A percentile compares a stretch with the other conserved stretches of the same genome.
These are phyloP conservation scores for Zenarchopterus dispar DNA, from an alignment of 2,797 vertebrate genomes.

Conservation along the genomic window DNA sequence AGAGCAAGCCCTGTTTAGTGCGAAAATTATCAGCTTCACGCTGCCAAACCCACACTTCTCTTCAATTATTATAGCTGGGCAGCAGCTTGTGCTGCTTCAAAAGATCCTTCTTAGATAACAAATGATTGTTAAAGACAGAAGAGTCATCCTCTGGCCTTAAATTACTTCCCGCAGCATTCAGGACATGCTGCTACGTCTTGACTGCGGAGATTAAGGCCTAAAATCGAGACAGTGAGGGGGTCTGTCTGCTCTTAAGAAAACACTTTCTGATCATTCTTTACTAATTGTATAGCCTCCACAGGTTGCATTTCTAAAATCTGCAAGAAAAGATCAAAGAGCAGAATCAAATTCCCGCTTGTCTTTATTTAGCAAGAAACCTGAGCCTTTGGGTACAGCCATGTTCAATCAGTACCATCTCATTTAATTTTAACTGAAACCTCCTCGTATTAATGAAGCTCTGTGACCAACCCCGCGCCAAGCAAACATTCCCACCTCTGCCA, in stretches of 20 bases:
- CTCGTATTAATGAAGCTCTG: constrained; percentile 44
- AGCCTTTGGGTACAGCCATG: constrained; percentile 44
- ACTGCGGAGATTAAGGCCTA: neutral
- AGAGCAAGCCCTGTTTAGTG: constrained; percentile 70
- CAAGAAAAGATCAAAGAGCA: constrained; percentile 31
- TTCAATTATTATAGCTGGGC: constrained; percentile 87
- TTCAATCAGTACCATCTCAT: constrained; percentile 65
- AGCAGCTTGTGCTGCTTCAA: constrained; percentile 76
- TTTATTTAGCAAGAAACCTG: constrained; percentile 49
- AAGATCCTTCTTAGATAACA: constrained; percentile 65
- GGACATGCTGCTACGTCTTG: constrained; percentile 58
- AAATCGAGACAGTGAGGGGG: neutral
- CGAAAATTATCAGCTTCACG: constrained; percentile 69
- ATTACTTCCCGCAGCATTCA: constrained; percentile 56
- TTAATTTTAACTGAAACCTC: constrained; percentile 59
- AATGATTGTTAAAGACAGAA: constrained; percentile 64
- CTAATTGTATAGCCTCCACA: constrained; percentile 2
- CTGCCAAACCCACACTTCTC: constrained; percentile 65
- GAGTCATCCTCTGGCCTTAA: constrained; percentile 51
- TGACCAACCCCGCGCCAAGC: constrained; percentile 22
- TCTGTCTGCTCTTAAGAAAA: neutral
- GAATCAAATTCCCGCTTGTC: constrained; percentile 32
- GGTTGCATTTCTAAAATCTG: constrained; percentile 2
- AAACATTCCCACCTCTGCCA: constrained; percentile 47
- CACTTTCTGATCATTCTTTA: neutral